phyloP scores from a whole-genome alignment of 92 coral and sea anemone species.

The Epizoanthus rinbou region DNA sequence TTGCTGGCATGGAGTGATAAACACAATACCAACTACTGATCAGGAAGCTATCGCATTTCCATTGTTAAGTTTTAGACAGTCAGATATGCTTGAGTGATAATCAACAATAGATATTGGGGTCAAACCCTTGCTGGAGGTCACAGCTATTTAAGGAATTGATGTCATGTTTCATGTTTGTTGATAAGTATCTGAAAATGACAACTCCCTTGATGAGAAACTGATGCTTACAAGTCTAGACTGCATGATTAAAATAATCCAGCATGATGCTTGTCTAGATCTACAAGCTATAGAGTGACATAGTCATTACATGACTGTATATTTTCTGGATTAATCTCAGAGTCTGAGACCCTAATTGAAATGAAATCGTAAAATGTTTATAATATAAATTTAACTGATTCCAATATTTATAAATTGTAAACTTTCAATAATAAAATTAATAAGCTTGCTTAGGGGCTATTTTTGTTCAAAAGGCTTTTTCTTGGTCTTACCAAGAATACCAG shows the following conservation, averaged over 20 bases:
- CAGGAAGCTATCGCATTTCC: background rate
- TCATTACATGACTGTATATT: background rate
- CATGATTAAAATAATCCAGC: background rate
- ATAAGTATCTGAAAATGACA: background rate
- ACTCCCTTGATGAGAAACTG: background rate
- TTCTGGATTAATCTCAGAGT: background rate
- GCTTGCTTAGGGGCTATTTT: too few species aligned
- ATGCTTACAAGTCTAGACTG: background rate
- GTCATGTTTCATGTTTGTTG: background rate
- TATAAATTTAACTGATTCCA: background rate
- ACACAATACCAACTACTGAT: background rate
- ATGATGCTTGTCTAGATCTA: background rate
- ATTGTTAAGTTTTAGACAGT: background rate
- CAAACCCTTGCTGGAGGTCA: constrained; percentile 5
- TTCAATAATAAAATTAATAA: too few species aligned
- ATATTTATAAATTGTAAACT: background rate
- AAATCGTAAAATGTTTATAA: background rate
- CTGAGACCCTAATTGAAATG: background rate
- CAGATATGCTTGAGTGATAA: constrained; percentile 3
- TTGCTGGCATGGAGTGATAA: background rate
- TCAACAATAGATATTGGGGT: constrained; percentile 2
- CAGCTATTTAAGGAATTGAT: too few species aligned
- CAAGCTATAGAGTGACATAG: background rate
- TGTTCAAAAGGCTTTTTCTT: too few species aligned
- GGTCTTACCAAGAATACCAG: too few species aligned